Percentiles rank a stretch among this genome's conserved stretches.
Conservation (phyloP, 2,888 invertebrate genomes). For the Lottia gigantea region DNA sequence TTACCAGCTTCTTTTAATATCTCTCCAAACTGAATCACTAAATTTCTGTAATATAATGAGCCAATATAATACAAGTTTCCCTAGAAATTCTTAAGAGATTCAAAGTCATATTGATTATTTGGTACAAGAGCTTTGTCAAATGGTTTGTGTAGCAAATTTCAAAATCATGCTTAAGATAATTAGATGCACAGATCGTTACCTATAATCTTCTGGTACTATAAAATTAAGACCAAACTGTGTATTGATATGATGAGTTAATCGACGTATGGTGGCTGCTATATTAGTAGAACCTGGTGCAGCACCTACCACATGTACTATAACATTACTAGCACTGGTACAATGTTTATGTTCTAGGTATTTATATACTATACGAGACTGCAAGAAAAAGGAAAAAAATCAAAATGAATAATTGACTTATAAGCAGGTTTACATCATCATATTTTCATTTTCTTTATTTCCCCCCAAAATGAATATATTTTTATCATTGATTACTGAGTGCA, state of each 20-base stretch:
- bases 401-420: too few species aligned
- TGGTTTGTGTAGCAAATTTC: too few species aligned
- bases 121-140: not conserved
- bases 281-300: conserved; percentile 62
- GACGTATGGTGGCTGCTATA: conserved; percentile 53
- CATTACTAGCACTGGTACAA: conserved; percentile 38
- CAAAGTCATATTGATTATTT: too few species aligned
- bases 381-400: not conserved
- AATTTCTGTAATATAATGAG: conserved; percentile 44
- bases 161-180: not conserved
- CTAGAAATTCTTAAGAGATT: too few species aligned
- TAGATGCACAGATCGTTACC: conserved; percentile 43
- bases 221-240: conserved; percentile 46
- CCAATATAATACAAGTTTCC: too few species aligned
- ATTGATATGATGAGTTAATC: conserved; percentile 58
- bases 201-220: conserved; percentile 58
- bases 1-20: conserved; percentile 50
- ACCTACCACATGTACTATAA: conserved; percentile 63
- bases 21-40: conserved; percentile 53
- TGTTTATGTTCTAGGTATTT: conserved; percentile 41
- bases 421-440: too few species aligned
- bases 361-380: conserved; percentile 51
- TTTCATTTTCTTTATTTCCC: too few species aligned
- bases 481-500: too few species aligned
- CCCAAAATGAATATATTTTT: too few species aligned